phyloP scores from a whole-genome alignment of 2,888 invertebrate species.

The Pristionchus fissidentatus region DNA sequence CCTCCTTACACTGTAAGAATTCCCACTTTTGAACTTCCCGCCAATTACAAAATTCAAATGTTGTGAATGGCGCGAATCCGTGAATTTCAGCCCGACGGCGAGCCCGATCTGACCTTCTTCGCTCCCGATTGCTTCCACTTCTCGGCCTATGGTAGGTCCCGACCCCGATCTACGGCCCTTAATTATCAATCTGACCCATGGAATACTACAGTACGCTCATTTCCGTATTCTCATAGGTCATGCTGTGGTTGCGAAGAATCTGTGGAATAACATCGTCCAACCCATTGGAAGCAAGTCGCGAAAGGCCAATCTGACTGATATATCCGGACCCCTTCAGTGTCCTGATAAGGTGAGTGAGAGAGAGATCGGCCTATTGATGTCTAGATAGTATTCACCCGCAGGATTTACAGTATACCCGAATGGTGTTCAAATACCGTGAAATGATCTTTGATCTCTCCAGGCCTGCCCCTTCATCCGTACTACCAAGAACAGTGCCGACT shows the following conservation, averaged over 20 bases:
- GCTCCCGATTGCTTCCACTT: constrained; percentile 70
- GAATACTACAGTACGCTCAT: too few relatives aligned
- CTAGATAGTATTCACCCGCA: too few relatives aligned
- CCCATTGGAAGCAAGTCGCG: constrained; percentile 49
- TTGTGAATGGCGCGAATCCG: not conserved
- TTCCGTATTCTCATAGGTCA: constrained; percentile 56
- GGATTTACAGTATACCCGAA: too few relatives aligned
- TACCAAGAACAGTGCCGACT: constrained; percentile 58
- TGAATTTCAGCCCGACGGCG: constrained; percentile 54
- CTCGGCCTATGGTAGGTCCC: constrained; percentile 48
- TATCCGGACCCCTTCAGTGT: constrained; percentile 51
- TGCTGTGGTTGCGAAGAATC: constrained; percentile 58
- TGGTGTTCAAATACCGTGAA: not conserved
- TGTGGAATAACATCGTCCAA: constrained; percentile 59
- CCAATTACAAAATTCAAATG: not conserved
- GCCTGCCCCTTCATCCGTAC: constrained; percentile 63
- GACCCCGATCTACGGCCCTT: not conserved
- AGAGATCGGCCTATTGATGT: too few relatives aligned
- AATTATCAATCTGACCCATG: too few relatives aligned
- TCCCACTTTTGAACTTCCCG: not conserved
- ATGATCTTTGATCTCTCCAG: constrained; percentile 42
- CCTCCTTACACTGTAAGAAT: constrained; percentile 57
- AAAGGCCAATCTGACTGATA: constrained; percentile 55
- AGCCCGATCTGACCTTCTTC: constrained; percentile 64
- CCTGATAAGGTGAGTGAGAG: constrained; percentile 51